These are phyloP conservation scores for Danio albolineatus DNA, from an alignment of 2,797 vertebrate species.

Conservation along the genomic window DNA sequence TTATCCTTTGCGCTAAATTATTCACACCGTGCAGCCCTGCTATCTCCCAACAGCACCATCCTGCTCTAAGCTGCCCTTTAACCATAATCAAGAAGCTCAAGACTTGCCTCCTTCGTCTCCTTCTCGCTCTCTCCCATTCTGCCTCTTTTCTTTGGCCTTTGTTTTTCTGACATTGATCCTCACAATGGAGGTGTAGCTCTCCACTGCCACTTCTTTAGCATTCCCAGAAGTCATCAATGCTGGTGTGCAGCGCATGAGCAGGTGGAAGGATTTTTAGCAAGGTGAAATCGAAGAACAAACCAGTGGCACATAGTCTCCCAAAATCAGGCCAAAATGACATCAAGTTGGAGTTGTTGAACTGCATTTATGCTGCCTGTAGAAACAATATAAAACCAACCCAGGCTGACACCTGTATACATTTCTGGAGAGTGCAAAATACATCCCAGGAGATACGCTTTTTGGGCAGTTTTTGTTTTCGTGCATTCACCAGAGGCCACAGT, in stretches of 20 bases:
- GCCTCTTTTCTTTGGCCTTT: slow-evolving; percentile 28
- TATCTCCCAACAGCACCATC: slow-evolving; percentile 62
- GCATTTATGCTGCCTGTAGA: no score
- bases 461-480: no score
- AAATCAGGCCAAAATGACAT: no score
- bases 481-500: no score
- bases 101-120: slow-evolving; percentile 22
- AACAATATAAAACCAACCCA: no score
- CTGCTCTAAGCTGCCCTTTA: slow-evolving; percentile 64
- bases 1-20: slow-evolving; percentile 69
- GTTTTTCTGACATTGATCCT: slow-evolving; percentile 48
- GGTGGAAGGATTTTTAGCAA: not conserved
- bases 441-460: no score
- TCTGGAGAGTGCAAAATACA: no score
- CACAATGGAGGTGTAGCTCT: slow-evolving; percentile 25
- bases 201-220: slow-evolving; percentile 5
- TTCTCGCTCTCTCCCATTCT: slow-evolving; percentile 33
- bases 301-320: no score
- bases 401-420: no score
- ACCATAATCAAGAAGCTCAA: slow-evolving; percentile 59
- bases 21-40: slow-evolving; percentile 62
- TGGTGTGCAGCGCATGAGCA: not conserved
- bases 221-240: slow-evolving; percentile 9
- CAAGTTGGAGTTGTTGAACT: no score
- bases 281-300: no score